These are phyloP conservation scores for Polymixis lichenea DNA, from an alignment of 2,888 invertebrate genomes.

Conservation along the genomic window DNA sequence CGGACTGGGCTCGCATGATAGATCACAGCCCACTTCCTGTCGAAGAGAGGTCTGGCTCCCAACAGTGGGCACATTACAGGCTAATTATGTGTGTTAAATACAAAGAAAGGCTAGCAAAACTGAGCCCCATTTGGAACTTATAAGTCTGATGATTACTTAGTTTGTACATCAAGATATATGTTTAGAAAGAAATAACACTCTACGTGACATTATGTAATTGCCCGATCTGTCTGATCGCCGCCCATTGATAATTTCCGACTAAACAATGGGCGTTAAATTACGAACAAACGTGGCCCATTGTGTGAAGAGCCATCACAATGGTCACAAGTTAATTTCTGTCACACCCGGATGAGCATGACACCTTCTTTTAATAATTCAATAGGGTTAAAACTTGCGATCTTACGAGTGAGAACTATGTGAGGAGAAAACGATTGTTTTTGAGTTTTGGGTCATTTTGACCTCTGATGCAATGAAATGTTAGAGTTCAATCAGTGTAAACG, in stretches of 20 bases:
- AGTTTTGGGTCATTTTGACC: constrained; percentile 55
- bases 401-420: constrained; percentile 36
- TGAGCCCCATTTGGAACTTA: too few relatives aligned
- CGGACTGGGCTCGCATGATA: too few relatives aligned
- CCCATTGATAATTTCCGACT: constrained; percentile 24
- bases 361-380: constrained; percentile 29
- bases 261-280: constrained; percentile 20
- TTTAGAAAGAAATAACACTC: background rate
- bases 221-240: background rate
- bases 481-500: constrained; percentile 30
- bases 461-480: constrained; percentile 58
- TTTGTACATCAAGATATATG: background rate
- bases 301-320: constrained; percentile 37
- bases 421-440: constrained; percentile 59
- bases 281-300: constrained; percentile 28
- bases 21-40: too few relatives aligned
- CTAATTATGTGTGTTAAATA: too few relatives aligned
- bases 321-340: constrained; percentile 8
- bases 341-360: constrained; percentile 33
- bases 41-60: too few relatives aligned
- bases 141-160: background rate
- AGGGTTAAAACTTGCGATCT: constrained; percentile 27
- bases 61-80: too few relatives aligned
- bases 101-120: too few relatives aligned
- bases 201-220: constrained; percentile 8